Conservation (phyloP, 2,797 vertebrate species). For the Zalophus californianus region DNA sequence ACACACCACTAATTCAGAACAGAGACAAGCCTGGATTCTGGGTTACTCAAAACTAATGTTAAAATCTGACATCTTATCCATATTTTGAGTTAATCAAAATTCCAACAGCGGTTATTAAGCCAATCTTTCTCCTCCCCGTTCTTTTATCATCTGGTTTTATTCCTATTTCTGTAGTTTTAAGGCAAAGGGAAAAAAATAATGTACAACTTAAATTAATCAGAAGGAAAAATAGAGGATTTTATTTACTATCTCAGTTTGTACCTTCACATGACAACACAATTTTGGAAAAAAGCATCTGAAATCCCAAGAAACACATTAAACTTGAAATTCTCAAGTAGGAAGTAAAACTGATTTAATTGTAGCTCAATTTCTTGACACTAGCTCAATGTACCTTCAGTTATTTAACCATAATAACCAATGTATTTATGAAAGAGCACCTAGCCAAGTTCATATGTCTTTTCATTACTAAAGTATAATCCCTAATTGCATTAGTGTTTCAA, state of each 20-base stretch:
- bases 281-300: conserved; percentile 43
- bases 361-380: conserved; percentile 77
- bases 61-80: background rate
- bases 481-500: conserved; percentile 86
- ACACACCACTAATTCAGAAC: background rate
- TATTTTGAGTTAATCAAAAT: conserved; percentile 31
- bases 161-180: background rate
- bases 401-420: conserved; percentile 83
- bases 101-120: background rate
- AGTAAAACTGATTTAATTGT: conserved; percentile 53
- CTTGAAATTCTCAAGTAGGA: conserved; percentile 45
- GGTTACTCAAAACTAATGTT: background rate
- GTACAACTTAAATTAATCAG: background rate
- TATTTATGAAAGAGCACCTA: conserved; percentile 85
- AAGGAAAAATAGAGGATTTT: background rate
- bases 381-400: conserved; percentile 70
- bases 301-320: conserved; percentile 19
- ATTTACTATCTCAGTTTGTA: background rate
- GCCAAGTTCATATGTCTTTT: conserved; percentile 84
- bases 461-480: conserved; percentile 82
- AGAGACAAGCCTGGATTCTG: background rate
- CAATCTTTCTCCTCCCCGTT: background rate
- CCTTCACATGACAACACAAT: background rate
- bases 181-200: background rate
- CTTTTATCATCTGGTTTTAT: background rate